Evolutionary conservation across 2,113 vertebrate genomes (phyloP).

Genomic region (Atlantisia rogersi): DNA sequence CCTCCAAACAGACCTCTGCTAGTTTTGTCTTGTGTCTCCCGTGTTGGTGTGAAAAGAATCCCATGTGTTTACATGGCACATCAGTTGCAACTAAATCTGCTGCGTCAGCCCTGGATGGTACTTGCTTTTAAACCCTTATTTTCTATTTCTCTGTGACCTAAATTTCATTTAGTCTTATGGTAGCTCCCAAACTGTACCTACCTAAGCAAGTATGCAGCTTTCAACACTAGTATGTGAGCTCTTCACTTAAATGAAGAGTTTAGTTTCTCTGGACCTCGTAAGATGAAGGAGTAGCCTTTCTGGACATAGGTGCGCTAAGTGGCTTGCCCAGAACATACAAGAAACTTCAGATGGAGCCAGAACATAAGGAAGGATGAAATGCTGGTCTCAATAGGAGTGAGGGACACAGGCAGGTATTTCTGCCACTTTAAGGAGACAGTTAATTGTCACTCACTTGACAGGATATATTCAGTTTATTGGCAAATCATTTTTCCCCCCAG

Average conservation of each 20-base stretch:
- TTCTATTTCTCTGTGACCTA: not conserved
- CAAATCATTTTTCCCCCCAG: not conserved
- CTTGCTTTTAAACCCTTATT: not conserved
- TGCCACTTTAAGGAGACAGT: not conserved
- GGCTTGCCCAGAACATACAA: not conserved
- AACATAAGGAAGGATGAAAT: not conserved
- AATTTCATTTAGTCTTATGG: not conserved
- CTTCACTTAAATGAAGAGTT: not conserved
- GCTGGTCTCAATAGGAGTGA: not conserved
- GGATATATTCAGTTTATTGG: not conserved
- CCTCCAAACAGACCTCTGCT: slow-evolving; percentile 83
- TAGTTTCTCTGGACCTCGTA: not conserved
- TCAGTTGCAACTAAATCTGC: slow-evolving; percentile 79
- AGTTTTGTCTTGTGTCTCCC: slow-evolving; percentile 88
- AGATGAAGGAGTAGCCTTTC: not conserved
- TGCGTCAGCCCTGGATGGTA: slow-evolving; percentile 92
- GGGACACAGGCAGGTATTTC: not conserved
- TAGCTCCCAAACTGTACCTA: not conserved
- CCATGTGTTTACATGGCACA: slow-evolving; percentile 88
- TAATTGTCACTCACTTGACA: fast-evolving
- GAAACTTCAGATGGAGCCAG: not conserved
- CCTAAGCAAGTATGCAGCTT: not conserved
- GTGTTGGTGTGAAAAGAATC: slow-evolving; percentile 70
- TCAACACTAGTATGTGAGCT: not conserved
- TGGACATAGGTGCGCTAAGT: not conserved